Evolutionary conservation across 1,140 invertebrate species (phyloP), one percentile per base, ranked within the genome.

Genomic region (Saccostrea echinata): DNA sequence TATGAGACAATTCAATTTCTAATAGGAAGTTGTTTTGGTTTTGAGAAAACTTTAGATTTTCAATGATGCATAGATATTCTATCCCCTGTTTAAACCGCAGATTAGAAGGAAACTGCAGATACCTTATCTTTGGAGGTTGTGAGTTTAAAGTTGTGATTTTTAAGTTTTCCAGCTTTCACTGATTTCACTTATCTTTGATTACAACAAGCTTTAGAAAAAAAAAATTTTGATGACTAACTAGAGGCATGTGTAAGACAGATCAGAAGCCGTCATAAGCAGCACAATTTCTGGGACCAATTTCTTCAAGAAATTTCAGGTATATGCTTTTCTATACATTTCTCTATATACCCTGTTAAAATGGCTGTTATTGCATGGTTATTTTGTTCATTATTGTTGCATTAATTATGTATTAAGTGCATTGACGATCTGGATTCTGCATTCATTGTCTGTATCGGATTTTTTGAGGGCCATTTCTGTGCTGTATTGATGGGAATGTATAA

Each of bases 21-120:
- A 33, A 16, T 76, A 76, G 68, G 68, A 76, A 76, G 68, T 76
- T 30, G 68, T 30, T 76, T 76, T 76, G 68, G 68, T 76, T 76
- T 35, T 30, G 12, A 18, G 24, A 64, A n/a, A 9, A n/a, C 8
- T 64, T 64, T 64, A n/a, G 18, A 1, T n/a, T n/a, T 64, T 24
- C 24, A 76, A 33, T 76, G 8, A 18, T 76, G 30, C 27, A 27
- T 24, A 16, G 24, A 3, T 76, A 76, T 76, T 27, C 68, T 30
- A 30, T 11, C 55, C 55, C 55, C 43, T 43, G 43, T 43, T 43
- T 43, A 18, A 61, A 61, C 55, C 55, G n/a, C 16, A 61, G 21
- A 27, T 11, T 30, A 30, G 9, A 33, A 76, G 27, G 24, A 30
- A 76, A 76, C 68, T 33, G 30, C 68, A 76, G 68, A 76, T 30